phyloP scores from a whole-genome alignment of 2,888 invertebrate genomes.

The Panzeria rudis region DNA sequence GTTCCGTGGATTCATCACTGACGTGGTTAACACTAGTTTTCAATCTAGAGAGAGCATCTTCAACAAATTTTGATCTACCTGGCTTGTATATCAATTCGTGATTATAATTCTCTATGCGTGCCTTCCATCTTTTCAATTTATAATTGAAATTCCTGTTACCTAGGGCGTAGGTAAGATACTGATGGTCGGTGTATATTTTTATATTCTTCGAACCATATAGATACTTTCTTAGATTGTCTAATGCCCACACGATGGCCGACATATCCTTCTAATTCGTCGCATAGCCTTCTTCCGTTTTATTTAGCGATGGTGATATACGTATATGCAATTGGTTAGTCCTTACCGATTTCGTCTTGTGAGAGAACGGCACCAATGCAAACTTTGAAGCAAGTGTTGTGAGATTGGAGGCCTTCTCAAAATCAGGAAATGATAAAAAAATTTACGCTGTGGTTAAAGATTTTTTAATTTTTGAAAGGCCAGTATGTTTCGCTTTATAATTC shows the following conservation, averaged over 20 bases:
- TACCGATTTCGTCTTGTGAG: too few species aligned
- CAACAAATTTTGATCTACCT: slow-evolving; percentile 40
- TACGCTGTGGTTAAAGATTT: too few species aligned
- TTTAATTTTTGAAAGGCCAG: too few species aligned
- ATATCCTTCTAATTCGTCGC: background rate
- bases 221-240: background rate
- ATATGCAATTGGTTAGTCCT: too few species aligned
- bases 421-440: background rate
- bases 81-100: slow-evolving; percentile 23
- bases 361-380: too few species aligned
- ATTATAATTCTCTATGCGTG: slow-evolving; percentile 1
- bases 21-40: background rate
- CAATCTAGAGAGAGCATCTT: slow-evolving; percentile 43
- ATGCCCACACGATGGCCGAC: background rate
- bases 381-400: too few species aligned
- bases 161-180: slow-evolving; percentile 36
- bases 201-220: background rate
- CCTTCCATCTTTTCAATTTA: slow-evolving; percentile 34
- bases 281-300: too few species aligned
- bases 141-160: slow-evolving; percentile 38
- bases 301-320: too few species aligned
- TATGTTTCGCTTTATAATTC: too few species aligned
- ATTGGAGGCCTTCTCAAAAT: too few species aligned
- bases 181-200: slow-evolving; percentile 35
- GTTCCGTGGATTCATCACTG: background rate